Conservation (phyloP, 2,888 invertebrate species). For the Carcina quercana region DNA sequence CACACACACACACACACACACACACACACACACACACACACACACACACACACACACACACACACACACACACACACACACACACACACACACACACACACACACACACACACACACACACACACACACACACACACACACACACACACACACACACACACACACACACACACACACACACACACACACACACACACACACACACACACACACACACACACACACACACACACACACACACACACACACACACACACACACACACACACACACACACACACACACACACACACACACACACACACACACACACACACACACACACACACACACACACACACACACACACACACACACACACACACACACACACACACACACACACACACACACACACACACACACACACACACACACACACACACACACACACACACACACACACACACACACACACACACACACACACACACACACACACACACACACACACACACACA, state of each 20-base stretch:
- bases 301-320: no score
- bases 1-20: not conserved
- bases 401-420: no score
- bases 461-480: no score
- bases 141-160: not conserved
- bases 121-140: not conserved
- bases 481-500: no score
- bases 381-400: no score
- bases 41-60: not conserved
- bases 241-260: conserved; percentile 3
- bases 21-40: not conserved
- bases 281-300: no score
- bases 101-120: not conserved
- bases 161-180: not conserved
- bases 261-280: conserved; percentile 3
- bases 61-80: not conserved
- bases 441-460: no score
- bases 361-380: no score
- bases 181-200: not conserved
- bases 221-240: not conserved
- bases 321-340: no score
- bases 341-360: no score
- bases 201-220: not conserved
- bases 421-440: no score
- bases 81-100: not conserved